Evolutionary conservation across 2,888 invertebrate species (phyloP), one percentile per base, ranked within the genome.

Genomic region (Clusia tigrina): DNA sequence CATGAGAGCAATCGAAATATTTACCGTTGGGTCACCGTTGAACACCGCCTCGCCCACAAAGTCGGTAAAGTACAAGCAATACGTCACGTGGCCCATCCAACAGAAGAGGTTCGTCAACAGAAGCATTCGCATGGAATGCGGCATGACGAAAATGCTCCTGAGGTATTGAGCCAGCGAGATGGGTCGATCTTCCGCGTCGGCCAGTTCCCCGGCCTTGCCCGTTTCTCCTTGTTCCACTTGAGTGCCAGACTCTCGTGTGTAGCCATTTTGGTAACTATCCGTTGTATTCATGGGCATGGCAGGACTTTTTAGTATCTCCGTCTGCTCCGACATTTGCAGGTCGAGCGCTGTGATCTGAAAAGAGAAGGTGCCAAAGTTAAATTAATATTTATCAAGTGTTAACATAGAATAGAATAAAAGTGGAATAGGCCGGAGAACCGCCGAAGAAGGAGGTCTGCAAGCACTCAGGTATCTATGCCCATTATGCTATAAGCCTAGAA

Each of bases 61-160:
- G 78, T 89, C 88, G 0, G 89, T 89, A 74, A 89, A 89, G 76
- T 88, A 89, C 10, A 89, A 81, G 1, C 88, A 88, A 71, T 89
- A 89, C 70, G 88, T 88, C n/a, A 89, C 86, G 63, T 89, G 85
- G 0, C 88, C 87, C 88, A 89, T 89, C 89, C 89, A 89, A 70
- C 88, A 88, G 68, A 89, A 86, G 1, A 89, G 83, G 78, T 89
- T 89, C 1, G 89, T 89, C 26, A 88, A 66, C 60, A 88, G 88
- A 59, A 89, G 78, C 63, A 88, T 84, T 52, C 86, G 78, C 74
- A 89, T 82, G 0, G 87, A 87, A 69, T 78, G 75, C 0, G 89
- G 89, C 87, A 89, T 88, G 37, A 84, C 80, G 20, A 89, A 78
- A 54, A 89, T 88, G 59, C 89, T 88, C 65, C 83, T 83, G 10